A percentile compares a stretch with the other conserved stretches of the same genome.
Conservation (phyloP, 2,113 vertebrate species). For the Anolis carolinensis region DNA sequence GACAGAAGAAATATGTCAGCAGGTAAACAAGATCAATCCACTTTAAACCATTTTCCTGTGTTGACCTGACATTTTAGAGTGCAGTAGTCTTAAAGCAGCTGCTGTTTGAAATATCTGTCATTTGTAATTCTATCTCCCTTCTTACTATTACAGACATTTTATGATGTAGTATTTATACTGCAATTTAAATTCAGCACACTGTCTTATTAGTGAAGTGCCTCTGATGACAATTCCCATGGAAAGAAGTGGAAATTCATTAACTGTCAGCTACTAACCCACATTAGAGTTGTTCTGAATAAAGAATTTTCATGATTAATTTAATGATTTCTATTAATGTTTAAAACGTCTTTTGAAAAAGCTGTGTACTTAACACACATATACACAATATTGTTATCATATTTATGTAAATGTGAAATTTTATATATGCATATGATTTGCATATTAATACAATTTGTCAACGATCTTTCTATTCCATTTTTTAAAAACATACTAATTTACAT, state of each 20-base stretch:
- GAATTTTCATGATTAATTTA: conserved; percentile 36
- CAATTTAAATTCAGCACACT: conserved; percentile 46
- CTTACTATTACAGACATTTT: conserved; percentile 49
- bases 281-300: conserved; percentile 49
- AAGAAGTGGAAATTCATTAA: conserved; percentile 58
- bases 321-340: conserved; percentile 37
- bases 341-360: conserved; percentile 43
- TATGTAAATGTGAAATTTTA: conserved; percentile 1
- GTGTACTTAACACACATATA: conserved; percentile 4
- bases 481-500: conserved; percentile 11
- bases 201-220: conserved; percentile 46
- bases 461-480: background rate
- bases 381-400: background rate
- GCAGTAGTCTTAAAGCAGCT: conserved; percentile 31
- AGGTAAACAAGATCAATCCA: conserved; percentile 46
- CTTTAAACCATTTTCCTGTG: conserved; percentile 36
- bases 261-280: conserved; percentile 32
- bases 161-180: conserved; percentile 54
- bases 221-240: conserved; percentile 43
- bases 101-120: conserved; percentile 48
- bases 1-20: conserved; percentile 18
- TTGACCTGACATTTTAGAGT: conserved; percentile 30
- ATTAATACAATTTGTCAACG: conserved; percentile 7
- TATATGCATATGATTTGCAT: background rate
- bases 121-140: conserved; percentile 42